Evolutionary conservation across 2,113 vertebrate genomes (phyloP).

Genomic region (Psophia crepitans): DNA sequence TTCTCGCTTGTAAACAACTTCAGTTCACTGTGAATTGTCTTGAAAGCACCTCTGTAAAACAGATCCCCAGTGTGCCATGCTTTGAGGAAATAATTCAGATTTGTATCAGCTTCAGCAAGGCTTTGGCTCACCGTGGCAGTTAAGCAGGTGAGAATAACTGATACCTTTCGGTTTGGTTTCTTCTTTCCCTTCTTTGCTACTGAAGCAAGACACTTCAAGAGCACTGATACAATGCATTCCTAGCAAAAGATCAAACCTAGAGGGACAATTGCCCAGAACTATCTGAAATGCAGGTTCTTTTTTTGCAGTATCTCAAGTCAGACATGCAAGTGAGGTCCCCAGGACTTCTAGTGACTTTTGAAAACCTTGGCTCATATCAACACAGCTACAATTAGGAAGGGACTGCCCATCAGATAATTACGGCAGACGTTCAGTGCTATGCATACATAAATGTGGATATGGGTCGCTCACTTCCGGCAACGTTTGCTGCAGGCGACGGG

Average conservation of each 20-base stretch:
- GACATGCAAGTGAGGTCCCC: neutral
- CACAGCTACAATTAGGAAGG: neutral
- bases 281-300: neutral
- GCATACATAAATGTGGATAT: neutral
- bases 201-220: neutral
- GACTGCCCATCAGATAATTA: neutral
- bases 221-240: neutral
- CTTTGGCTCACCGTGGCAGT: neutral
- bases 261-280: neutral
- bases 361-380: neutral
- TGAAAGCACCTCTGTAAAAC: neutral
- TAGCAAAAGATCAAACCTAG: neutral
- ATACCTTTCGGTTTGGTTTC: neutral
- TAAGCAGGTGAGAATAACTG: neutral
- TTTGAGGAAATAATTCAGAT: neutral
- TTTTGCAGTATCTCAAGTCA: neutral
- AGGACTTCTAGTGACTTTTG: neutral
- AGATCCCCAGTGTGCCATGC: neutral
- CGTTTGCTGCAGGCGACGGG: neutral
- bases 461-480: neutral
- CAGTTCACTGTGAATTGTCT: neutral
- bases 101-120: neutral
- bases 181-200: neutral
- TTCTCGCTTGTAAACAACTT: neutral
- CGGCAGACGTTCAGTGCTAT: neutral